Conservation (phyloP, 2,888 invertebrate species). For the Zonitis immaculata region DNA sequence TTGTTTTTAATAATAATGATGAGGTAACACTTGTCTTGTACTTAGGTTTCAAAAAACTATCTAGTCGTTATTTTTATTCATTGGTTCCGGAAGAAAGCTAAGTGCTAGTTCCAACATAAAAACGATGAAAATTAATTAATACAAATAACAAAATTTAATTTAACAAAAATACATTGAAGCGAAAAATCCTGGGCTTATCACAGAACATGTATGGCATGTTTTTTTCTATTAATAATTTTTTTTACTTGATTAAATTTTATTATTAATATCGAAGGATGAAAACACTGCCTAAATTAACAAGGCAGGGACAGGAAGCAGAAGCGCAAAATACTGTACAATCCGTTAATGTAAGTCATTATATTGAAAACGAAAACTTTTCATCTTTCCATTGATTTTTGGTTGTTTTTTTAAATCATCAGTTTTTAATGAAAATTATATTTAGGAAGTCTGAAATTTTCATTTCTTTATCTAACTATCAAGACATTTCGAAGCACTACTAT, state of each 20-base stretch:
- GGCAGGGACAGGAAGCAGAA: conserved; percentile 22
- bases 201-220: conserved; percentile 34
- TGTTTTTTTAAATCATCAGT: conserved; percentile 8
- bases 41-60: conserved; percentile 30
- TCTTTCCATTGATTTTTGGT: not conserved
- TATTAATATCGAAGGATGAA: conserved; percentile 21
- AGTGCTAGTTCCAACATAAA: conserved; percentile 21
- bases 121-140: conserved; percentile 13
- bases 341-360: conserved; percentile 22
- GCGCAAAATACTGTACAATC: conserved; percentile 25
- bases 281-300: conserved; percentile 11
- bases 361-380: conserved; percentile 3
- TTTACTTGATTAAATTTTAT: conserved; percentile 6
- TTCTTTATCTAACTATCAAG: conserved; percentile 8
- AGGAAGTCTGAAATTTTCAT: conserved; percentile 11
- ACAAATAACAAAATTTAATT: conserved; percentile 18
- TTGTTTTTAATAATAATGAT: conserved; percentile 20
- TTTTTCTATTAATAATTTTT: conserved; percentile 6
- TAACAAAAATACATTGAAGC: conserved; percentile 24
- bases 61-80: conserved; percentile 21
- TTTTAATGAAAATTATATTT: conserved; percentile 14
- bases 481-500: conserved; percentile 21
- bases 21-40: conserved; percentile 34
- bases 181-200: conserved; percentile 29
- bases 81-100: conserved; percentile 25